Conservation (phyloP, 1,140 invertebrate genomes). For the Penaeus japonicus region DNA sequence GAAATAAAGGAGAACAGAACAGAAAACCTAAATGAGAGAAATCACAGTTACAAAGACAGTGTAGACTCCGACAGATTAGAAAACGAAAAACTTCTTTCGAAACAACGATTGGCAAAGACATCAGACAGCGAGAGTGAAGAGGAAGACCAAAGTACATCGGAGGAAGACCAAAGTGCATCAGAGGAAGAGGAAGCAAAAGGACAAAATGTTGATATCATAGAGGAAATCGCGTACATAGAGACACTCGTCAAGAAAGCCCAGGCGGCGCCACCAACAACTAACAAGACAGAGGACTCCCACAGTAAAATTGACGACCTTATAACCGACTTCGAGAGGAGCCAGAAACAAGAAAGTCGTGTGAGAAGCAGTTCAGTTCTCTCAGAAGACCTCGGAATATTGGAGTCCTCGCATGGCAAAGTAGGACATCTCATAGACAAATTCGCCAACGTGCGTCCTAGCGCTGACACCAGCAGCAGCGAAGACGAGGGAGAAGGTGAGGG, state of each 20-base stretch:
- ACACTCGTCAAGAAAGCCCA: background rate
- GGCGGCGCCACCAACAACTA: background rate
- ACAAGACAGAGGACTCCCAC: background rate
- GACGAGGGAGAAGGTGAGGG: background rate
- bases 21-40: background rate
- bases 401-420: background rate
- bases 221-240: background rate
- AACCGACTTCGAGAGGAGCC: too few species aligned
- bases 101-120: too few species aligned
- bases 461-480: background rate
- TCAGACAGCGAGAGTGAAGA: background rate
- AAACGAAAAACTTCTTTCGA: background rate
- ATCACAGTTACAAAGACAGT: background rate
- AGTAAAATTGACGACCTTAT: background rate
- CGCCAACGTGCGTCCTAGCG: background rate
- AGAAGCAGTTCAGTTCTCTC: background rate
- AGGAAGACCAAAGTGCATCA: background rate
- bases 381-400: background rate
- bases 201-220: background rate
- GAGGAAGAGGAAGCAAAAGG: background rate
- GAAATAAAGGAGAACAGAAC: too few species aligned
- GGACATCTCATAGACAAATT: constrained; percentile 28
- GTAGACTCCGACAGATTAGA: background rate
- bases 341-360: background rate
- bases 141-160: background rate